Evolutionary conservation across 2,797 vertebrate genomes (phyloP).

Genomic region (Chelon auratus): DNA sequence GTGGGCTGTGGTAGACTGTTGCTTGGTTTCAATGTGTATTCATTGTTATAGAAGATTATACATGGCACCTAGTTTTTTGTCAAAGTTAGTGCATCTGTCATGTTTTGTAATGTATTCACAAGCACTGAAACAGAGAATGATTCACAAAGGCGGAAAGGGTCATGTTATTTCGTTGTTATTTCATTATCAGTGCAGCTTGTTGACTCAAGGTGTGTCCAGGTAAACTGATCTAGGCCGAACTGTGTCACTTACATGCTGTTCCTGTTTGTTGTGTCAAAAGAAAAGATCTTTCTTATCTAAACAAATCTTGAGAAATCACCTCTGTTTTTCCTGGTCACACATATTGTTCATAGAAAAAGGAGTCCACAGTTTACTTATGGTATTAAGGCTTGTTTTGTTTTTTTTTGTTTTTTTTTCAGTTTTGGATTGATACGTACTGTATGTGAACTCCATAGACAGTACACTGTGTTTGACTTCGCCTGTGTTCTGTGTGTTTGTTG

Average conservation of each 20-base stretch:
- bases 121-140: neutral
- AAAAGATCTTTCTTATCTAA: constrained; percentile 18
- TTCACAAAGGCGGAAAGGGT: neutral
- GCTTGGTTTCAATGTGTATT: neutral
- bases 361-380: constrained; percentile 7
- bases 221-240: constrained; percentile 12
- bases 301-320: constrained; percentile 30
- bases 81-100: neutral
- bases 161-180: constrained; percentile 27
- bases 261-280: neutral
- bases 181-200: constrained; percentile 20
- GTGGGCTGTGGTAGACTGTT: neutral
- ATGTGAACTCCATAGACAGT: too few relatives aligned
- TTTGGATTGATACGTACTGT: too few relatives aligned
- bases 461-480: too few relatives aligned
- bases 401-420: too few relatives aligned
- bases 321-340: constrained; percentile 19
- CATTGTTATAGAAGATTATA: neutral
- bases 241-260: constrained; percentile 4
- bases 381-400: too few relatives aligned
- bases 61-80: neutral
- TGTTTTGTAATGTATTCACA: constrained; percentile 1
- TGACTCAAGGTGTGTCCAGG: constrained; percentile 1
- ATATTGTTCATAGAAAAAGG: neutral
- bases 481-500: neutral